A percentile compares a stretch with the other conserved stretches of the same genome.
Conservation (phyloP, 1,140 invertebrate genomes). For the Hylaeus volcanicus region DNA sequence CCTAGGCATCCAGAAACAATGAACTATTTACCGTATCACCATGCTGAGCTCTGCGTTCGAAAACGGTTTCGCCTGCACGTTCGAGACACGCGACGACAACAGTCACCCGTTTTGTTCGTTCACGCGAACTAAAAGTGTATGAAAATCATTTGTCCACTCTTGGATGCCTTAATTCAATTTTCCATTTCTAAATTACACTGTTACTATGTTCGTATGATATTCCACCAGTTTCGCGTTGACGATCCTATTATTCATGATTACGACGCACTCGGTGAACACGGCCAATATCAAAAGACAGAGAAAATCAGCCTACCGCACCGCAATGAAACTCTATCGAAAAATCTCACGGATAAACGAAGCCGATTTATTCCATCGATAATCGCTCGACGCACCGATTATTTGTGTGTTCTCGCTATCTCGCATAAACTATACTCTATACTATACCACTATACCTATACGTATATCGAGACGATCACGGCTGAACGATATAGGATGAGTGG, state of each 20-base stretch:
- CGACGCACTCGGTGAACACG: neutral
- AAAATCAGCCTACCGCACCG: neutral
- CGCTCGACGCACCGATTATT: constrained; percentile 36
- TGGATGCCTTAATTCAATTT: constrained; percentile 44
- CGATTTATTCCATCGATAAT: constrained; percentile 34
- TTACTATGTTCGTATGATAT: constrained; percentile 46
- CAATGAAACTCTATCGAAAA: neutral
- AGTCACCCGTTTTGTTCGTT: constrained; percentile 64
- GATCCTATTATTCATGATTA: constrained; percentile 45
- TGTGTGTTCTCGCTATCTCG: constrained; percentile 18
- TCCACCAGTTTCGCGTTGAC: constrained; percentile 29
- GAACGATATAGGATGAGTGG: neutral
- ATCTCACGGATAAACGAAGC: constrained; percentile 10
- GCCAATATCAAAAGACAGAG: neutral
- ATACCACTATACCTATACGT: too few relatives aligned
- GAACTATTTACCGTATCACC: constrained; percentile 77
- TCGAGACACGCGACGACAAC: constrained; percentile 68
- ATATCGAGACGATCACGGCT: constrained; percentile 9
- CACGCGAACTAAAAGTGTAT: constrained; percentile 32
- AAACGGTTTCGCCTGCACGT: constrained; percentile 71
- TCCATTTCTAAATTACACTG: constrained; percentile 50
- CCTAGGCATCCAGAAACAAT: constrained; percentile 30
- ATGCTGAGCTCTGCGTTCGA: constrained; percentile 77
- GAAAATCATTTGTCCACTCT: constrained; percentile 51
- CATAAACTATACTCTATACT: constrained; percentile 30